Percentiles rank a stretch among this genome's conserved stretches.
phyloP scores from a whole-genome alignment of 2,113 vertebrate genomes.

The Circaetus cinerascens region DNA sequence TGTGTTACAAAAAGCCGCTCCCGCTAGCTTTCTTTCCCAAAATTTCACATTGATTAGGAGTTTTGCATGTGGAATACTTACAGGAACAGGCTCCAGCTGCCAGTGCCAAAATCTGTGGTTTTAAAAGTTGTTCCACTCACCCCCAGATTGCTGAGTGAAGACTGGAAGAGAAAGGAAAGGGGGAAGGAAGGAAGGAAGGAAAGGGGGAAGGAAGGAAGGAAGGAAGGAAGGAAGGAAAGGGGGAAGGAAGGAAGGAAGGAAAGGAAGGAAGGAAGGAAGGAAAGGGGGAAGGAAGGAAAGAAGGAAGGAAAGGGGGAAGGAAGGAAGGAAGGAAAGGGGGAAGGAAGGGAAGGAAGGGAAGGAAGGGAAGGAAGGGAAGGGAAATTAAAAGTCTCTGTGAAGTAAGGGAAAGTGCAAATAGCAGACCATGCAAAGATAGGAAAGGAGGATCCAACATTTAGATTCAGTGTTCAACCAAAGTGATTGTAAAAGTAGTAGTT shows the following conservation, averaged over 20 bases:
- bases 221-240: not conserved
- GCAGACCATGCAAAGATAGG: not conserved
- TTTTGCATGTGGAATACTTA: not conserved
- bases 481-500: not conserved
- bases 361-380: not conserved
- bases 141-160: not conserved
- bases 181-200: not conserved
- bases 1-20: not conserved
- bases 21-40: not conserved
- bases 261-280: no score
- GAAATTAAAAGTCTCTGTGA: not conserved
- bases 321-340: no score
- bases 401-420: not conserved
- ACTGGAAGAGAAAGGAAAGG: not conserved
- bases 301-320: no score
- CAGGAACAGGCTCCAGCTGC: not conserved
- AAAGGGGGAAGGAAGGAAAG: not conserved
- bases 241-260: not conserved
- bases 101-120: not conserved
- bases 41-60: not conserved
- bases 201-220: not conserved
- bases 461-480: not conserved
- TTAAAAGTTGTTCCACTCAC: not conserved
- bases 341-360: not conserved
- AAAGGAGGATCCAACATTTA: not conserved